Evolutionary conservation across 2,113 vertebrate genomes (phyloP), one percentile per base, ranked within the genome.

Genomic region (Pterocles burchelli): DNA sequence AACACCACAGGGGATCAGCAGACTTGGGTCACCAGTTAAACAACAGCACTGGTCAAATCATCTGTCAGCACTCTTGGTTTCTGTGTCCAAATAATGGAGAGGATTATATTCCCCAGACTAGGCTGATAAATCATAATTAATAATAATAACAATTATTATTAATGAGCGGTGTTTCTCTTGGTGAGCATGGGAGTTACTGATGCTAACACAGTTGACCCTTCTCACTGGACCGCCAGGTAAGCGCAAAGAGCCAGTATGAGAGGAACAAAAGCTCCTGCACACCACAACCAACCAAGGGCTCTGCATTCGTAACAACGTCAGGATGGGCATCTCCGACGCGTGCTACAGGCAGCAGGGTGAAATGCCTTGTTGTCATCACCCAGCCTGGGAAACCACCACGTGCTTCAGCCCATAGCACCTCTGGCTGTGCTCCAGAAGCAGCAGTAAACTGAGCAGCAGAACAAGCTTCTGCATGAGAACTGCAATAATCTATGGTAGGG

Each of bases 261-360:
- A 63, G 9, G 28, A 86, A 73, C 49, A 77, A 62, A 33, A 58
- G 46, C 75, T 41, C 1, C 6, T n/a, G 62, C 67, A 67, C 57
- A 31, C 21, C 49, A n/a, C 1, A 1, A 55, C 3, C 9, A 58
- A 13, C 0, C 6, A 70, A 68, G 52, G 55, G 52, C 85, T 85
- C 41, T 54, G 67, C 59, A 59, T 10, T 11, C 22, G 0, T 6
- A 36, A 38, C 41, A 48, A 3, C 0, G 5, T 28, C 19, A 38
- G 34, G 72, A 76, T 5, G 26, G 71, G 43, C 6, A 31, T 26
- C 67, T 48, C 51, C 7, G 3, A 7, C 11, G 33, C 2, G 6
- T 21, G 41, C n/a, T n/a, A 43, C 36, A 48, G 22, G 59, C 70
- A 72, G 54, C 13, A 19, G 6, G 65, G 10, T 46, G 61, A 59